Conservation (phyloP, 2,113 vertebrate species). For the Pollimyrus isidori region DNA sequence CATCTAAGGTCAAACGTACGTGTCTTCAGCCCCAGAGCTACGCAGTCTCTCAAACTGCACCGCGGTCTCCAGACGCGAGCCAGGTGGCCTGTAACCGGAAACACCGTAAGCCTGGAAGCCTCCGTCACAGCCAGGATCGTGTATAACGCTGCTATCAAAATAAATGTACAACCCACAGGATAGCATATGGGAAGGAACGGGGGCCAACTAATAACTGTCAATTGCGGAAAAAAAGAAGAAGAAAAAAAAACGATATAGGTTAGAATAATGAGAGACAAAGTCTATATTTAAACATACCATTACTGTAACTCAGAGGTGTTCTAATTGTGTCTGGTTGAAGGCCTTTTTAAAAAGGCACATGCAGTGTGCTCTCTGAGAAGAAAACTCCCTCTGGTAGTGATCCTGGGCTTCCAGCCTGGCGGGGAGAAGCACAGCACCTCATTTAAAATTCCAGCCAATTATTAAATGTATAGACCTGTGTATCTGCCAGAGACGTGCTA, state of each 20-base stretch:
- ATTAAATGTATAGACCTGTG: conserved; percentile 5
- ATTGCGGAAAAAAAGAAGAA: neutral
- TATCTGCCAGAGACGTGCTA: neutral
- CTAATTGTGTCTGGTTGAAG: conserved; percentile 10
- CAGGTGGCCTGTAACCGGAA: neutral
- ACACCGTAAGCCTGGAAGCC: neutral
- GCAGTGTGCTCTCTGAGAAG: neutral
- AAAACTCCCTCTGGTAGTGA: neutral
- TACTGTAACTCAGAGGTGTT: conserved; percentile 16
- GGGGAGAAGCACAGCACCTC: neutral
- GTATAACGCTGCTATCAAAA: neutral
- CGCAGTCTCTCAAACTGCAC: neutral
- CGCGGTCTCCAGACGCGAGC: neutral
- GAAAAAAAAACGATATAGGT: conserved; percentile 1
- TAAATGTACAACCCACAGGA: neutral
- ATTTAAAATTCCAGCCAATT: neutral
- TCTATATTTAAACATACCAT: conserved; percentile 16
- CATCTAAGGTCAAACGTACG: conserved; percentile 2
- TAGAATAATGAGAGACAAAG: conserved; percentile 11
- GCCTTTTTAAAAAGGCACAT: conserved; percentile 1
- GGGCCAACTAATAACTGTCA: conserved; percentile 4
- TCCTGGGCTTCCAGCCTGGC: neutral
- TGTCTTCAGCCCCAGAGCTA: neutral
- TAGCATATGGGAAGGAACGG: neutral
- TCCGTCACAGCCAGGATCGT: neutral